A percentile compares a stretch with the other conserved stretches of the same genome.
These are phyloP conservation scores for Apantesis nais DNA, from an alignment of 2,888 invertebrate genomes.

Conservation along the genomic window DNA sequence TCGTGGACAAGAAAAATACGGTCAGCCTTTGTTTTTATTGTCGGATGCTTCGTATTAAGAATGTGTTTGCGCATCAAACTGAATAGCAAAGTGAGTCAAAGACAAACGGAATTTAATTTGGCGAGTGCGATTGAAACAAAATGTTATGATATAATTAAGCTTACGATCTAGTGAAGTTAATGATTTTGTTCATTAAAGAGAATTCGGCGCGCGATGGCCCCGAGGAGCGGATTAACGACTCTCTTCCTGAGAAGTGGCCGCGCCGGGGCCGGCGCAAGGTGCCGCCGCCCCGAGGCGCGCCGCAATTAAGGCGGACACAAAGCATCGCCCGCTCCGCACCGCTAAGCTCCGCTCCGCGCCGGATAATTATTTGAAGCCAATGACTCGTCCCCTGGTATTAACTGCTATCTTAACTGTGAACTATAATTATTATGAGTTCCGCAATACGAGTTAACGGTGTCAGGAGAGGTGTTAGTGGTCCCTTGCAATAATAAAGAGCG, in stretches of 20 bases:
- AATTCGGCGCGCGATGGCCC: slow-evolving; percentile 42
- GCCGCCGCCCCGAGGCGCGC: slow-evolving; percentile 14
- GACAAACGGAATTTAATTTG: slow-evolving; percentile 12
- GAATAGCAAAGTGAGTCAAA: slow-evolving; percentile 1
- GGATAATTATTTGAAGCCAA: slow-evolving; percentile 44
- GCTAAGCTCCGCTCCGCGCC: slow-evolving; percentile 19
- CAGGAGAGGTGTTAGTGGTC: neutral
- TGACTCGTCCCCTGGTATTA: slow-evolving; percentile 22
- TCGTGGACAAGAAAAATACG: slow-evolving; percentile 21
- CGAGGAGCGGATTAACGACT: slow-evolving; percentile 45
- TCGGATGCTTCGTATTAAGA: slow-evolving; percentile 1
- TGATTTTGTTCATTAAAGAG: slow-evolving; percentile 44
- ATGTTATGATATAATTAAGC: slow-evolving; percentile 25
- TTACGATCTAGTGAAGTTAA: slow-evolving; percentile 25
- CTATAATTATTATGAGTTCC: slow-evolving; percentile 24
- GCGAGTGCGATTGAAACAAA: slow-evolving; percentile 26
- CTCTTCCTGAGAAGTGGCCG: slow-evolving; percentile 40
- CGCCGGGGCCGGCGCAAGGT: slow-evolving; percentile 3
- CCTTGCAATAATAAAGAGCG: neutral
- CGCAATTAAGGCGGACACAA: slow-evolving; percentile 45
- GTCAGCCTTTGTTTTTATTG: slow-evolving; percentile 9
- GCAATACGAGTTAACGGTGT: slow-evolving; percentile 10
- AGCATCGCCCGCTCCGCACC: slow-evolving; percentile 17
- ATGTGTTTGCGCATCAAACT: slow-evolving; percentile 9
- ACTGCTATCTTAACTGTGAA: slow-evolving; percentile 31